Evolutionary conservation across 1,140 invertebrate genomes (phyloP), one percentile per base, ranked within the genome.

Genomic region (Drosophila tristis): DNA sequence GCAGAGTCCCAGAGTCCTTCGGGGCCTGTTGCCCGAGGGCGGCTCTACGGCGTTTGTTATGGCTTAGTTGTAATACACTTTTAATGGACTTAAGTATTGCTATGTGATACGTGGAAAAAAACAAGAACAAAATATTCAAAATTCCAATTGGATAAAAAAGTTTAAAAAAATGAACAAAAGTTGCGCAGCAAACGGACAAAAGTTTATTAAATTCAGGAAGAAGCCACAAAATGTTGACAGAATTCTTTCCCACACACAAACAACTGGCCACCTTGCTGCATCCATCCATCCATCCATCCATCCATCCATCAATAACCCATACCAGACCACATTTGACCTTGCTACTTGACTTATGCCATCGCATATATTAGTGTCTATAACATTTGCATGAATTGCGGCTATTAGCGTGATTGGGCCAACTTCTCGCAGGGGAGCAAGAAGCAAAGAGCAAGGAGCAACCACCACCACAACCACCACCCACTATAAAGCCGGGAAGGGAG

Each of bases 311-410:
- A 74, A 51, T 53, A 57, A 25, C 48, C 48, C 31, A 39, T 50
- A 2, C 20, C 20, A 20, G 20, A 15, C 29, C 47, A 1, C 11
- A 45, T 58, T 70, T 74, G 78, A 81, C 74, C 61, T 81, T 87
- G 74, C 48, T 6, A 66, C 74, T 87, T 86, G 80, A 86, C 84
- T 82, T 70, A 73, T 66, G 48, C 53, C 57, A 49, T 60, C 26
- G 60, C 53, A 82, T 87, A 68, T 78, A 78, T 89, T 65, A 78
- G 59, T 82, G 63, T 82, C 74, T 72, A 47, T 57, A 42, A 45
- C 66, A 82, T 87, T 87, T 82, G 82, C 82, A 87, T 87, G 70
- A 76, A 68, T 77, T 63, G 57, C 56, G 73, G 70, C 81, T 81
- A 86, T 86, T 78, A 85, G 42, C 60, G 49, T 70, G 80, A 85